Evolutionary conservation across 2,797 vertebrate genomes (phyloP), one percentile per base, ranked within the genome.

Genomic region (Ctenopoma multispine): DNA sequence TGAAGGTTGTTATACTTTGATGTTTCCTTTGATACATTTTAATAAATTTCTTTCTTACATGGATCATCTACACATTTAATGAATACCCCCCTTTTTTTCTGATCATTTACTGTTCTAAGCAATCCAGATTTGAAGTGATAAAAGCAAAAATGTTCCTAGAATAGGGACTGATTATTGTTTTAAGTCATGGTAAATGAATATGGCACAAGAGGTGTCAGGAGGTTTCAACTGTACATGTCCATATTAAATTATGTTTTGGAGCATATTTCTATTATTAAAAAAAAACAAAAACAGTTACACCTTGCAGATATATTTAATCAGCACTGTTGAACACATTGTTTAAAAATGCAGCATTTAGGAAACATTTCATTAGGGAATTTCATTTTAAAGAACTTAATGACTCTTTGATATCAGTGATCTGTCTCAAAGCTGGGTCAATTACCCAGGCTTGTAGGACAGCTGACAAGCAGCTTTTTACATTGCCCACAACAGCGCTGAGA

Each of bases 381-480:
- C 31, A 83, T 85, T 80, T 76, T 60, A 54, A 77, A 81, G 48
- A 75, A 76, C 63, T 53, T 86, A 89, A 90, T 85, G 86, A 88
- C 75, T 83, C 81, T 71, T 80, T 84, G 72, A 87, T 89, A 81
- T 85, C 81, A 69, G 79, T 70, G 76, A 84, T 89, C 79, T 78
- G 85, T 89, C 80, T 78, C 74, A 72, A 81, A 77, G 80, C 79
- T 56, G 75, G 87, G 82, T 88, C 89, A 88, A 89, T 91, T 91
- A 90, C 79, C 85, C 85, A 63, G 63, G 85, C 87, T 88, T 89
- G 90, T 90, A 90, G 85, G 86, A 90, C 86, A 90, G 88, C 87
- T 89, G 90, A 90, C 89, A 55, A 76, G 81, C 78, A 86, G 73
- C 82, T 73, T 84, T 91, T 87, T 85, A 80, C 89, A 85, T 82